Evolutionary conservation across 2,113 vertebrate genomes (phyloP), one percentile per base, ranked within the genome.

Genomic region (Pseudorhombus dupliciocellatus): DNA sequence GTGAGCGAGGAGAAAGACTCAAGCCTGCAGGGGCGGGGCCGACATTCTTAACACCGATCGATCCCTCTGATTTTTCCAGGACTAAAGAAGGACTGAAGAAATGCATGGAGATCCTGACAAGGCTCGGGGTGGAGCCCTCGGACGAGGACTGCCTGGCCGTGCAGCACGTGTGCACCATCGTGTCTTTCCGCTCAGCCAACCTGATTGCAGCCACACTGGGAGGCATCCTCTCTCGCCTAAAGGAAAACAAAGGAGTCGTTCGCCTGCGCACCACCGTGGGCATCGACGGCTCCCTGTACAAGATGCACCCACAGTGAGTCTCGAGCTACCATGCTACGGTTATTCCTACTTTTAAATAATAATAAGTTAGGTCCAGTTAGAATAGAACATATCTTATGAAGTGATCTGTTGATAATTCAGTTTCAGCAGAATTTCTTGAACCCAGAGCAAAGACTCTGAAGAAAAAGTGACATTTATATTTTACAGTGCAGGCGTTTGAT

Each of bases 261-360:
- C 95, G 97, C 65, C 95, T 98, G 44, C 95, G 96, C n/a, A 97
- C 96, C 81, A 99, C 97, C 0, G 96, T 99, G 70, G 98, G 97
- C 25, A 96, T 99, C 0, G 98, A 99, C 0, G 98, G 98, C 1
- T 98, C 98, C 8, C 95, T 99, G 80, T 99, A 99, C 95, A 99
- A 99, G 93, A 98, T 95, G 93, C 98, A 99, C 61, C 98, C 98
- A 6, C 98, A 99, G 98, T 99, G 91, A 97, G 97, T 95, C n/a
- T n/a, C n/a, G n/a, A n/a, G n/a, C n/a, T n/a, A n/a, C n/a, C n/a
- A n/a, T n/a, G n/a, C n/a, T n/a, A n/a, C n/a, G n/a, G n/a, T n/a
- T n/a, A n/a, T n/a, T n/a, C n/a, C 1, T 15, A 24, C 8, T 34
- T 34, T 34, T 34, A 34, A 34, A 37, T 37, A 37, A 37, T 34